Percentiles rank a stretch among this genome's conserved stretches.
Evolutionary conservation across 2,113 vertebrate species (phyloP).

Genomic region (Malaclemys terrapin): DNA sequence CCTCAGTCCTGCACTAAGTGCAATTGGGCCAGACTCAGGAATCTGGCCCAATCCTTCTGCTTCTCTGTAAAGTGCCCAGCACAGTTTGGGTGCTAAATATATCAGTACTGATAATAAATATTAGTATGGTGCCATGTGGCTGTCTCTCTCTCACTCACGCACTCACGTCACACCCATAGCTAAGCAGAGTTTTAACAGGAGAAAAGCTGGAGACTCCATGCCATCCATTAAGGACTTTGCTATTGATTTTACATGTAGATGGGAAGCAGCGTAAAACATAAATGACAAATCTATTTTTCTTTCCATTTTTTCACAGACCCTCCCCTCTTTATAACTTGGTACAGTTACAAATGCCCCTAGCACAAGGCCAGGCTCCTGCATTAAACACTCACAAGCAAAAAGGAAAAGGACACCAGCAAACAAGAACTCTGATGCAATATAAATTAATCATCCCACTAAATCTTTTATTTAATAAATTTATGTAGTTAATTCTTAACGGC

Average conservation of each 20-base stretch:
- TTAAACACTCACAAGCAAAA: neutral
- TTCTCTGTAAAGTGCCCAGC: neutral
- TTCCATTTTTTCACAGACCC: neutral
- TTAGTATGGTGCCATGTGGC: neutral
- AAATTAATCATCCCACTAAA: neutral
- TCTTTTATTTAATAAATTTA: conserved; percentile 15
- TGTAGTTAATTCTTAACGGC: neutral
- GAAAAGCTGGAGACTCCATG: neutral
- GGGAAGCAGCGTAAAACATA: neutral
- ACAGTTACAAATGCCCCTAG: neutral
- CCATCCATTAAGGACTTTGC: neutral
- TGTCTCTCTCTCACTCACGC: neutral
- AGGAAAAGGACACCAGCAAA: neutral
- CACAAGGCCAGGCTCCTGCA: neutral
- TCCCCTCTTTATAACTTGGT: neutral
- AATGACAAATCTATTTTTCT: neutral
- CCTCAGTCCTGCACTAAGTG: neutral
- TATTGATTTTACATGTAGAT: neutral
- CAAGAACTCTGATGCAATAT: neutral
- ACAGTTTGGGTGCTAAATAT: neutral
- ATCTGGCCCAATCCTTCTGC: neutral
- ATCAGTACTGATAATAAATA: neutral
- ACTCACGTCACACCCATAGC: neutral
- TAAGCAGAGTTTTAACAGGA: neutral
- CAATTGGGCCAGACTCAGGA: neutral